Base-by-base conservation (phyloP, 2,113 vertebrate species). In the Tachysurus vachellii region DNA sequence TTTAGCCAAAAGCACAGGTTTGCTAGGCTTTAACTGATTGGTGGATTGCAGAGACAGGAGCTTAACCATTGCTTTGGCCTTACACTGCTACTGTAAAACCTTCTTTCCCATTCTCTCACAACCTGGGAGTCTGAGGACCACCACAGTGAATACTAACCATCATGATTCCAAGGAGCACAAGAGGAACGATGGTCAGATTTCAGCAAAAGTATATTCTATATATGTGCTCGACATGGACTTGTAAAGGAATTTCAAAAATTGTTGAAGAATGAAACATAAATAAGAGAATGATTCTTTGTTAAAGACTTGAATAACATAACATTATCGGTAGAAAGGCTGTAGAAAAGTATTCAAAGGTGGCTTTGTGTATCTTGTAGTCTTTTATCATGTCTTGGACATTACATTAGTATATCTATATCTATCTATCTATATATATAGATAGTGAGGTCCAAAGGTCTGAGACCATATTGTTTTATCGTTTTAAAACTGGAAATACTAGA, bases 291-390 rank as follows among this genome's bases (percentile, higher is more conserved):
- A 76, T 5, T 87, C 62, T 23, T 42, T 42, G 44, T 83, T 47
- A 68, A 83, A 89, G 88, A 95, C 92, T 91, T 89, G 84, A 93
- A 92, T 80, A 88, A 88, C 89, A 92, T 80, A 88, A 88, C 89
- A 89, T 85, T 68, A 82, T 93, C 93, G 94, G 94, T 94, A 95
- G 93, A 95, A 94, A 93, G 92, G 94, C 93, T 94, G 95, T 93
- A 94, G 93, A 91, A 93, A 93, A 92, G 85, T 92, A 93, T 94
- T 92, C 80, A 90, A 93, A 94, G 89, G 91, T 36, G 90, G 92
- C 85, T 83, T 88, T 90, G 88, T 89, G 91, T 93, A 93, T 94
- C 91, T 77, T 88, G 91, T 91, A 93, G 87, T 87, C 53, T 88
- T 91, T 89, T 77, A 85, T 61, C 50, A 86, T 91, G 91, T 90